Conservation (phyloP, 2,888 invertebrate genomes). For the Drosophila prostipennis region DNA sequence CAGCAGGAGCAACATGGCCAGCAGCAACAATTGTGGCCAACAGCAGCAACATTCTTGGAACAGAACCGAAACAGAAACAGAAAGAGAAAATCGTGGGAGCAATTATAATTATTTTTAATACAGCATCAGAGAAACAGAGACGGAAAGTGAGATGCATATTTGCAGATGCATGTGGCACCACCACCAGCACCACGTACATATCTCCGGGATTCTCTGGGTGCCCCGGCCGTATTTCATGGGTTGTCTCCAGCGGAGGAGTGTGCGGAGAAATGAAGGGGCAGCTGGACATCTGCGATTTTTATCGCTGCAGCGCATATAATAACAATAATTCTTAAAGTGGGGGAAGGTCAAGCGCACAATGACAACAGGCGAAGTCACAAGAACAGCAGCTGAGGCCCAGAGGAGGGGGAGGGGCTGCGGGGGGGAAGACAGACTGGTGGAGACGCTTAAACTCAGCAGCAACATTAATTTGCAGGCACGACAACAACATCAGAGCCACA, state of each 20-base stretch:
- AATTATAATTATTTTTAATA: constrained; percentile 84
- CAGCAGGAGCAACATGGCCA: constrained; percentile 51
- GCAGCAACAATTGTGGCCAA: constrained; percentile 59
- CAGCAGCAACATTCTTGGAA: constrained; percentile 73
- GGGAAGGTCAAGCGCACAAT: constrained; percentile 72
- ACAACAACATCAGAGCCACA: constrained; percentile 44
- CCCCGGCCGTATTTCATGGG: constrained; percentile 75
- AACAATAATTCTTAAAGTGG: constrained; percentile 83
- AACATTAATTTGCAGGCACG: constrained; percentile 81
- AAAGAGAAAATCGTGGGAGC: constrained; percentile 83
- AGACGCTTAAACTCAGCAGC: constrained; percentile 79
- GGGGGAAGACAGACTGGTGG: constrained; percentile 27
- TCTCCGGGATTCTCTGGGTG: constrained; percentile 56
- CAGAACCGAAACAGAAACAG: constrained; percentile 13
- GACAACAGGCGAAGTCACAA: constrained; percentile 67
- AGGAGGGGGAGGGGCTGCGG: constrained; percentile 18
- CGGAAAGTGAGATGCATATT: constrained; percentile 36
- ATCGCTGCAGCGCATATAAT: constrained; percentile 81
- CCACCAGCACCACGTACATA: constrained; percentile 58
- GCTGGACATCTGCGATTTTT: constrained; percentile 81
- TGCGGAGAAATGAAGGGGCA: constrained; percentile 46
- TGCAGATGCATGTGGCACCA: constrained; percentile 64
- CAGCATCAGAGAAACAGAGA: constrained; percentile 48
- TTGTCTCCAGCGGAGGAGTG: constrained; percentile 65
- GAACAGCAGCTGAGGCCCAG: constrained; percentile 69